Evolutionary conservation across 2,113 vertebrate species (phyloP).

Genomic region (Cygnus atratus): DNA sequence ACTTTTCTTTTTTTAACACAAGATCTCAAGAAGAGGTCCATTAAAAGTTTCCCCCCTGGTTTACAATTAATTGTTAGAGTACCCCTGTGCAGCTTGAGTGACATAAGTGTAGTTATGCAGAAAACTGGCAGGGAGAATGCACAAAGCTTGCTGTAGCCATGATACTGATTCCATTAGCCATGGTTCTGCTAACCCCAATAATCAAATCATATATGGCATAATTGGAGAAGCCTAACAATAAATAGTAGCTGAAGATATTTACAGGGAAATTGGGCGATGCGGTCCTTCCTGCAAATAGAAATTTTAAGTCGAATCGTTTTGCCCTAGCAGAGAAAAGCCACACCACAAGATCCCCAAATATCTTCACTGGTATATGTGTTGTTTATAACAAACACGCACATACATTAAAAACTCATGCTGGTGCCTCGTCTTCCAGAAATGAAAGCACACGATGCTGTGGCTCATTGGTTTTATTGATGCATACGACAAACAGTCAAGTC

Average conservation of each 20-base stretch:
- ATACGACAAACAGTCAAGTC: neutral
- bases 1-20: conserved; percentile 79
- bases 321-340: neutral
- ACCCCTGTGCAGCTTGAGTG: conserved; percentile 65
- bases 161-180: conserved; percentile 77
- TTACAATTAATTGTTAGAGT: conserved; percentile 77
- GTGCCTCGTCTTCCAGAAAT: conserved; percentile 38
- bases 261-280: neutral
- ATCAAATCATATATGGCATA: conserved; percentile 71
- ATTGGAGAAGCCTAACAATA: conserved; percentile 56
- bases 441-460: neutral
- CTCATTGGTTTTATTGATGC: conserved; percentile 16
- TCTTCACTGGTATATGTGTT: neutral
- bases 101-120: conserved; percentile 75
- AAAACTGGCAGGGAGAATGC: conserved; percentile 71
- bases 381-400: neutral
- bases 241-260: conserved; percentile 28
- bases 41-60: conserved; percentile 71
- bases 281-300: neutral
- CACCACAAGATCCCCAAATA: neutral
- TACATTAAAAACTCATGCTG: conserved; percentile 8
- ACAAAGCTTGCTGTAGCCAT: conserved; percentile 70
- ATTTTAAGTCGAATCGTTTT: neutral
- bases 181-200: conserved; percentile 74
- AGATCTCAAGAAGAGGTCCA: conserved; percentile 77